Percentiles rank a stretch among this genome's conserved stretches.
Conservation (phyloP, 2,113 vertebrate genomes). For the Parotia lawesii region DNA sequence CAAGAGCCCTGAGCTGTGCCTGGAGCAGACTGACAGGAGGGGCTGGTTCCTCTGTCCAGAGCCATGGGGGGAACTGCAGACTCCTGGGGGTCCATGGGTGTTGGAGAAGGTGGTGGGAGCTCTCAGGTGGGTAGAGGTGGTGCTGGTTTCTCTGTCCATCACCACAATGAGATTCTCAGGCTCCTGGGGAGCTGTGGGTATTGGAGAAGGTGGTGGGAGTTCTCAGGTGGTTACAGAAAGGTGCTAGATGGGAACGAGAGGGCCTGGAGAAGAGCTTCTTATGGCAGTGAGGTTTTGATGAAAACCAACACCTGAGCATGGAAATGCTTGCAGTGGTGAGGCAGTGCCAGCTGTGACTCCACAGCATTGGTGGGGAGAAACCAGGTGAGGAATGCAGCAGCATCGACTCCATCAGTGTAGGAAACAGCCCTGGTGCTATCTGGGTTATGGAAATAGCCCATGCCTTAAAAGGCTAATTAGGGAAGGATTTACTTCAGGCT, state of each 20-base stretch:
- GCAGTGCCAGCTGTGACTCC: neutral
- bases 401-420: rapidly evolving
- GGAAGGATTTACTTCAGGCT: neutral
- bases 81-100: neutral
- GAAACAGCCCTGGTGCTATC: neutral
- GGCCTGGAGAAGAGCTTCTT: neutral
- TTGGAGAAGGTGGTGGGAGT: neutral
- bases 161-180: neutral
- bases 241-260: neutral
- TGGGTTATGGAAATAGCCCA: neutral
- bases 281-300: neutral
- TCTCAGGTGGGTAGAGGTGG: neutral
- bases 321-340: neutral
- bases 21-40: neutral
- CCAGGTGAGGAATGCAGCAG: neutral
- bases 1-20: neutral
- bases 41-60: neutral
- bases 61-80: neutral
- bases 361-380: neutral
- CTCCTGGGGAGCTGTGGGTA: neutral
- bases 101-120: neutral
- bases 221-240: neutral
- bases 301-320: rapidly evolving
- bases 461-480: slow-evolving; percentile 2
- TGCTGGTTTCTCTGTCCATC: neutral